phyloP scores from a whole-genome alignment of 2,113 vertebrate species.

The Zootoca vivipara region DNA sequence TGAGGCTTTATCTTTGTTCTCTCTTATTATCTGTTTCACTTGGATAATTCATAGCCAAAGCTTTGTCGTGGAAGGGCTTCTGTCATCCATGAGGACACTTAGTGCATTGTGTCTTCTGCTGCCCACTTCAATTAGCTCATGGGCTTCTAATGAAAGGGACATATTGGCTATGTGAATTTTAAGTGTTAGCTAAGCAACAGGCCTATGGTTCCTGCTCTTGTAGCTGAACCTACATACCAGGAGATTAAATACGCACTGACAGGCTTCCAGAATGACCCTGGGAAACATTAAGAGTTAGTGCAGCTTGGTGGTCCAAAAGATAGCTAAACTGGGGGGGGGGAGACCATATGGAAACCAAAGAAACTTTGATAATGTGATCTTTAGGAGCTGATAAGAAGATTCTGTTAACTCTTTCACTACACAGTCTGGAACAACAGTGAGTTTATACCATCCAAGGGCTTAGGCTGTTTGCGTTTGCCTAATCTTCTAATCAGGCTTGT shows the following conservation, averaged over 20 bases:
- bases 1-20: conserved; percentile 18
- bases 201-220: neutral
- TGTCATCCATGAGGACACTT: conserved; percentile 79
- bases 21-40: conserved; percentile 13
- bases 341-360: neutral
- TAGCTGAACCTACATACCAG: neutral
- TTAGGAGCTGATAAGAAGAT: conserved; percentile 10
- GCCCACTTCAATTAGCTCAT: conserved; percentile 74
- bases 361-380: neutral
- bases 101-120: conserved; percentile 68
- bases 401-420: conserved; percentile 58
- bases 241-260: neutral
- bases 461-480: neutral
- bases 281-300: neutral
- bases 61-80: conserved; percentile 67
- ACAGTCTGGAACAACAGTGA: conserved; percentile 23
- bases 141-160: conserved; percentile 78
- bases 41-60: neutral
- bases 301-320: neutral
- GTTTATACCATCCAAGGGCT: neutral
- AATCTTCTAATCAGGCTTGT: neutral
- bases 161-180: conserved; percentile 46
- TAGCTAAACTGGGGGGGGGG: neutral
- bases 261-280: neutral
- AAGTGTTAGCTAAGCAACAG: conserved; percentile 1